These are phyloP conservation scores for Melitaea cinxia DNA, from an alignment of 1,140 invertebrate genomes.

Conservation along the genomic window DNA sequence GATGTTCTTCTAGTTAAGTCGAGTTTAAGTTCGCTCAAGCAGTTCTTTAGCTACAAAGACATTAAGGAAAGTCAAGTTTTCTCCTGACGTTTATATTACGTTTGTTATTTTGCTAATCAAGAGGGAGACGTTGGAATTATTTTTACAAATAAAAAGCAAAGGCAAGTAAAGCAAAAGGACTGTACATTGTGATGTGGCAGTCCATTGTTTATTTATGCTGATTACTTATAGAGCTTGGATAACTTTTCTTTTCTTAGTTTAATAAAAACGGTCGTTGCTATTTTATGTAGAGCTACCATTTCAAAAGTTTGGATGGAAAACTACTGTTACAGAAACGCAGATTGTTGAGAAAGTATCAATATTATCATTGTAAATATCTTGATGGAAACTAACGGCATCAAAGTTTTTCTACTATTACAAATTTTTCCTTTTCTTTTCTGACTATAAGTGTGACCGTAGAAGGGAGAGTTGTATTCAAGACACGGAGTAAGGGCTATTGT, in stretches of 20 bases:
- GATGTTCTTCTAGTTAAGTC: not conserved
- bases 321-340: too few species aligned
- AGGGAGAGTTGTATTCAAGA: not conserved
- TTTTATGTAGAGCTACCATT: too few species aligned
- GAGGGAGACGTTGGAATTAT: not conserved
- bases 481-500: slow-evolving; percentile 2
- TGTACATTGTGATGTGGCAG: too few species aligned
- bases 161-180: too few species aligned
- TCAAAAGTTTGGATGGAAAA: too few species aligned
- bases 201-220: too few species aligned
- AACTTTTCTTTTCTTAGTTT: too few species aligned
- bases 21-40: not conserved
- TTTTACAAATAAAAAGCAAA: not conserved
- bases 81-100: not conserved
- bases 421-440: not conserved
- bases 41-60: slow-evolving; percentile 1
- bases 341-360: too few species aligned
- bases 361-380: not conserved
- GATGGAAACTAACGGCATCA: not conserved
- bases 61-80: not conserved
- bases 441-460: slow-evolving; percentile 1
- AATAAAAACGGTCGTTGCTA: too few species aligned
- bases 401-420: not conserved
- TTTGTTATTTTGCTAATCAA: not conserved
- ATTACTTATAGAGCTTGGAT: too few species aligned